These are phyloP conservation scores for Noctua fimbriata DNA, from an alignment of 2,888 invertebrate genomes.

Conservation along the genomic window DNA sequence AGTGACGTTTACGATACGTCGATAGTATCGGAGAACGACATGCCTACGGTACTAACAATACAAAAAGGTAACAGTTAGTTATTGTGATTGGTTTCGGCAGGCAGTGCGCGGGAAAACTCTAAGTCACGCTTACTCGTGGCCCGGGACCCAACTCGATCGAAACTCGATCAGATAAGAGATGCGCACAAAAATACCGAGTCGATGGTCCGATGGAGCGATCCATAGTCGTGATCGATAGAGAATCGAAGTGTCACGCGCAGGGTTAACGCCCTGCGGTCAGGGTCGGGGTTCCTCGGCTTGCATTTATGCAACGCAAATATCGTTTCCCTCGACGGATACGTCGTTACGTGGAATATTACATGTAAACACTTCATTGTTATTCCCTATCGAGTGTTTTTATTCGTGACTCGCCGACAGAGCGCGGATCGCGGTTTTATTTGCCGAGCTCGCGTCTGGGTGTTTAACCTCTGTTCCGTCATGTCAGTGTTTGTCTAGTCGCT, in stretches of 20 bases:
- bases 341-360: constrained; percentile 86
- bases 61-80: constrained; percentile 83
- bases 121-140: constrained; percentile 80
- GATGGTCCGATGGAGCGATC: constrained; percentile 81
- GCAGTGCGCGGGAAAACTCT: constrained; percentile 74
- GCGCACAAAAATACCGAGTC: constrained; percentile 76
- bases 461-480: constrained; percentile 61
- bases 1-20: constrained; percentile 72
- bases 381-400: constrained; percentile 78
- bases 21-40: constrained; percentile 75
- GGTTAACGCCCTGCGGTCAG: constrained; percentile 88
- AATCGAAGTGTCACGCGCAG: constrained; percentile 90
- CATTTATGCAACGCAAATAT: constrained; percentile 86
- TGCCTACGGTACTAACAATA: constrained; percentile 84
- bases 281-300: constrained; percentile 84
- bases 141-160: constrained; percentile 67
- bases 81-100: constrained; percentile 84
- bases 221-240: constrained; percentile 89
- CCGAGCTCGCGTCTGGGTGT: constrained; percentile 60
- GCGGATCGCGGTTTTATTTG: constrained; percentile 67
- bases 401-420: constrained; percentile 73
- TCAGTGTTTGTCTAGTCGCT: constrained; percentile 58
- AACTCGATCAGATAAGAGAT: constrained; percentile 84
- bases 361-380: constrained; percentile 86
- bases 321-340: constrained; percentile 80